Percentiles rank a stretch among this genome's conserved stretches.
phyloP scores from a whole-genome alignment of 2,888 invertebrate genomes.

The Patella depressa region DNA sequence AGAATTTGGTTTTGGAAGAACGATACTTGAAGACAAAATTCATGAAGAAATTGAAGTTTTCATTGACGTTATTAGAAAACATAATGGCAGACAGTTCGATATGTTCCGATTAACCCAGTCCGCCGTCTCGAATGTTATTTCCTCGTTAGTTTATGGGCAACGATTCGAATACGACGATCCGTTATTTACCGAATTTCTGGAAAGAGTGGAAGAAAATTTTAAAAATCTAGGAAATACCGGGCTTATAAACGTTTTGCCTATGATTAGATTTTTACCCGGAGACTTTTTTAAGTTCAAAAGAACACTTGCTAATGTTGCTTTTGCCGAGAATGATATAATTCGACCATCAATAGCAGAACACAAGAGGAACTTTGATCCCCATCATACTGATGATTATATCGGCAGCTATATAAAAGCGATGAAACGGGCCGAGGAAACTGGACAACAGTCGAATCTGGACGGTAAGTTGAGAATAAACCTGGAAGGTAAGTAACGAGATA shows the following conservation, averaged over 20 bases:
- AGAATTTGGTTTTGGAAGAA: slow-evolving; percentile 26
- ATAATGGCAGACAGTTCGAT: slow-evolving; percentile 14
- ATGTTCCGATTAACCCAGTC: background rate
- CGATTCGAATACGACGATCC: slow-evolving; percentile 26
- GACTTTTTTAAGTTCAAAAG: slow-evolving; percentile 39
- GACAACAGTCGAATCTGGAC: slow-evolving; percentile 28
- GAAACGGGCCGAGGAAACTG: slow-evolving; percentile 25
- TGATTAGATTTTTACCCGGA: slow-evolving; percentile 41
- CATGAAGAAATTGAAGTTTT: slow-evolving; percentile 22
- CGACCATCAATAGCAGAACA: slow-evolving; percentile 31
- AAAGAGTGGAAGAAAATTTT: slow-evolving; percentile 21
- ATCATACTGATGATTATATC: slow-evolving; percentile 42
- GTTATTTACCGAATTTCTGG: slow-evolving; percentile 16
- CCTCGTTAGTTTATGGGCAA: slow-evolving; percentile 19
- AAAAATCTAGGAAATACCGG: background rate
- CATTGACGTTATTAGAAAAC: slow-evolving; percentile 8
- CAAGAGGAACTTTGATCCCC: slow-evolving; percentile 29
- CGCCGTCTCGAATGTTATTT: slow-evolving; percentile 29
- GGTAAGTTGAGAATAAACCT: slow-evolving; percentile 24
- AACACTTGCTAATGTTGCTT: slow-evolving; percentile 21
- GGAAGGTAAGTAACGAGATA: background rate
- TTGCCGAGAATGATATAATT: slow-evolving; percentile 20
- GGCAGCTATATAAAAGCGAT: slow-evolving; percentile 41
- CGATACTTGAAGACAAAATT: slow-evolving; percentile 23
- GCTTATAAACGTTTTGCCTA: slow-evolving; percentile 32